These are phyloP conservation scores for Periophthalmodon schlosseri DNA, from an alignment of 2,113 vertebrate genomes.

Conservation along the genomic window DNA sequence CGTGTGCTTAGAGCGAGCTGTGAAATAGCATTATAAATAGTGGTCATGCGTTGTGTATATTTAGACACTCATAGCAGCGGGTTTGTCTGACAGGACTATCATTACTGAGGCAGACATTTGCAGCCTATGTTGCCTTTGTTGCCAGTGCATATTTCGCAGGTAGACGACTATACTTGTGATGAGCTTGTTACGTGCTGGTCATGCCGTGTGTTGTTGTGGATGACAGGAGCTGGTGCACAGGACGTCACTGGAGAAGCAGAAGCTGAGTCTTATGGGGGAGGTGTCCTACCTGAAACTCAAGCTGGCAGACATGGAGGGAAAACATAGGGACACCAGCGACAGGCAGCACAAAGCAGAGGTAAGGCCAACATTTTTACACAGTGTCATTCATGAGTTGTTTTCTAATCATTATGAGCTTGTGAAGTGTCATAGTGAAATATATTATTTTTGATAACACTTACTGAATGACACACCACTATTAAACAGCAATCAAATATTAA, in stretches of 20 bases:
- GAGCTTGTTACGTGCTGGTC: slow-evolving; percentile 19
- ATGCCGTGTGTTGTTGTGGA: slow-evolving; percentile 47
- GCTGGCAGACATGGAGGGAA: slow-evolving; percentile 91
- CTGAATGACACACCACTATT: background rate
- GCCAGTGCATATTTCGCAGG: slow-evolving; percentile 34
- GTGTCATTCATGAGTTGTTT: background rate
- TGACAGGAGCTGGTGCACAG: slow-evolving; percentile 90
- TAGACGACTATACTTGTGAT: background rate
- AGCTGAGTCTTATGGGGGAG: slow-evolving; percentile 91
- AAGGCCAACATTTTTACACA: slow-evolving; percentile 22
- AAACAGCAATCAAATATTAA: background rate
- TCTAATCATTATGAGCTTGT: background rate
- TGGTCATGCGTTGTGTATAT: slow-evolving; percentile 82
- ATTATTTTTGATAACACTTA: background rate
- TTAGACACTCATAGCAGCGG: slow-evolving; percentile 75
- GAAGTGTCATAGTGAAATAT: background rate
- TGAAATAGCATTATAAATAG: slow-evolving; percentile 84
- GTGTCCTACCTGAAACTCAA: slow-evolving; percentile 94
- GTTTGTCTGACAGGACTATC: slow-evolving; percentile 68
- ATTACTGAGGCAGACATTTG: slow-evolving; percentile 49
- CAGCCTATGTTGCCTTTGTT: slow-evolving; percentile 50
- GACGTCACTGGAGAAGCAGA: slow-evolving; percentile 91
- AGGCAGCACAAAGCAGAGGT: slow-evolving; percentile 97
- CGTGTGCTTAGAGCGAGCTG: slow-evolving; percentile 69
- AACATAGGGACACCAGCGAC: slow-evolving; percentile 84